Base-by-base conservation (phyloP, 2,888 invertebrate genomes). In the Xestia xanthographa region DNA sequence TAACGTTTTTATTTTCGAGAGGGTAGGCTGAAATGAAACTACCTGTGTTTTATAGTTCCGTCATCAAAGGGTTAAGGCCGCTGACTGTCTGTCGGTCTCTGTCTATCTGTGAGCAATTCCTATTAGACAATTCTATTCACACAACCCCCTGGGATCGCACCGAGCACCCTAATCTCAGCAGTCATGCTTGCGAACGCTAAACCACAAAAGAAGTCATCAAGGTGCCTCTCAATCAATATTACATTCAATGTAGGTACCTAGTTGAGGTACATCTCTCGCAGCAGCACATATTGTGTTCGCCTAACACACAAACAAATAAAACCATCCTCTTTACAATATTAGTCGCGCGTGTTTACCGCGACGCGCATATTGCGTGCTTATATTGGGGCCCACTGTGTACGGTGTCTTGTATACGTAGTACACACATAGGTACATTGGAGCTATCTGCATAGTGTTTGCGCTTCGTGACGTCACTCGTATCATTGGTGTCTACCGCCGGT, bases 221-320 rank as follows among this genome's bases (percentile, higher is more conserved):
- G 34, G 2, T 22, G 14, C 38, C 43, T 43, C 14, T 29, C 68
- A 41, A 56, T 41, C 41, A 41, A 41, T 22, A 26, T 45, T 22
- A 43, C n/a, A 4, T 9, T 63, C n/a, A 56, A 41, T 12, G 17
- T 45, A 26, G 11, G 34, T 22, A n/a, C n/a, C n/a, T n/a, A n/a
- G n/a, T n/a, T n/a, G n/a, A 4, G 45, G 12, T 63, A 34, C 9
- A 6, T 22, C 45, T 17, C 38, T 17, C 17, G 12, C 29, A 26
- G 20, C 11, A 50, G 73, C 26, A 73, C 22, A 12, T 41, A 56
- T 34, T 34, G 73, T 41, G 2, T 50, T 11, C 38, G 14, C 20
- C 20, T 56, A 22, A 38, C 43, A 43, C 58, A 58, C 67, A 66
- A 68, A 79, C 50, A 72, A 72, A 79, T 77, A 77, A 58, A 65